Percentiles rank a stretch among this genome's conserved stretches.
Conservation (phyloP, 2,113 vertebrate species). For the Ceyx melanurus region DNA sequence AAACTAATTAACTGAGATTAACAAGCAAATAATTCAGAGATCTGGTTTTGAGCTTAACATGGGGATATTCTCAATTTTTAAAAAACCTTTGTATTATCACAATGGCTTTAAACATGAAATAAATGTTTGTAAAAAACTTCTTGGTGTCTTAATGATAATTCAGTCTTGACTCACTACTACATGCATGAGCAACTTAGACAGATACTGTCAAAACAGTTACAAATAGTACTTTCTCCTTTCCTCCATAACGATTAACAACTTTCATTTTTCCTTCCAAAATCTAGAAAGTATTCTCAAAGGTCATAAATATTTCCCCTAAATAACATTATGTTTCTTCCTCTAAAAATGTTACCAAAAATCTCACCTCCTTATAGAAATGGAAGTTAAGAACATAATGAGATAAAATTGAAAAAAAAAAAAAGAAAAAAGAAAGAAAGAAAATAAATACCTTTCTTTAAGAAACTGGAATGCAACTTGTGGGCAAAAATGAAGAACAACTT, state of each 20-base stretch:
- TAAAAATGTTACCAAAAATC: not conserved
- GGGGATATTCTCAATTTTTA: not conserved
- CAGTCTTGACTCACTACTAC: not conserved
- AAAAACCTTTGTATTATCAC: rapidly evolving
- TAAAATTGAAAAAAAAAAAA: not conserved
- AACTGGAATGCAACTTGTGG: not conserved
- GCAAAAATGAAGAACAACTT: not conserved
- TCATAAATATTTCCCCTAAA: not conserved
- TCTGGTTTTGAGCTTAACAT: not conserved
- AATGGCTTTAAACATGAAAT: not conserved
- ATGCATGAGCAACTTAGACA: not conserved
- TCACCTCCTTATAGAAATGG: not conserved
- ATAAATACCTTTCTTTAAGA: not conserved
- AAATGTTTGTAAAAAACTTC: not conserved
- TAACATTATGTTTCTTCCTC: not conserved
- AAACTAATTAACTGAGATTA: not conserved
- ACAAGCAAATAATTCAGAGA: not conserved
- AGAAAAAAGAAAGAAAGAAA: not conserved
- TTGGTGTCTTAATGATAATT: not conserved
- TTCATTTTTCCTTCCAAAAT: not conserved
- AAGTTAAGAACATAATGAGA: not conserved
- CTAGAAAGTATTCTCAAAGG: not conserved
- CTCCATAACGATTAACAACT: not conserved
- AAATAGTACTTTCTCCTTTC: not conserved
- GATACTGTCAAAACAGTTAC: not conserved